Percentiles rank a stretch among this genome's conserved stretches.
phyloP scores from a whole-genome alignment of 2,797 vertebrate species.

The Pelochelys cantorii region DNA sequence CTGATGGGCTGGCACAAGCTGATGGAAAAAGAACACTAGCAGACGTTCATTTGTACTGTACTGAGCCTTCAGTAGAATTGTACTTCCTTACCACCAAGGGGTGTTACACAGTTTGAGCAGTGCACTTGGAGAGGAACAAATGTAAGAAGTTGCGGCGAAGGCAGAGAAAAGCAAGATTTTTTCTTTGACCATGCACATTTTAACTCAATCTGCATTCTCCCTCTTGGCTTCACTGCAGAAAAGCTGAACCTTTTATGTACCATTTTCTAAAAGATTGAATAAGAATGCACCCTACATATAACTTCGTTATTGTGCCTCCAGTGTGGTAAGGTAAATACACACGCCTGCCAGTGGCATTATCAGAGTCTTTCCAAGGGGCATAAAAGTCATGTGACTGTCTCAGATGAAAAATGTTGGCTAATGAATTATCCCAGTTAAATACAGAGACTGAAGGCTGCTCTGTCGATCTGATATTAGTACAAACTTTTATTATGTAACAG shows the following conservation, averaged over 20 bases:
- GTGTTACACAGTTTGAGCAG: conserved; percentile 47
- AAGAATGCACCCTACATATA: conserved; percentile 69
- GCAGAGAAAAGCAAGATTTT: conserved; percentile 26
- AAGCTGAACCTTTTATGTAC: conserved; percentile 59
- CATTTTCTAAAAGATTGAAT: conserved; percentile 69
- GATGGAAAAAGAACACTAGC: neutral
- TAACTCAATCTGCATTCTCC: conserved; percentile 1
- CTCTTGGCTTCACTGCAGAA: conserved; percentile 25
- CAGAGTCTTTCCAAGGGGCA: conserved; percentile 71
- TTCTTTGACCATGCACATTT: neutral
- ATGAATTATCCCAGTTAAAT: conserved; percentile 72
- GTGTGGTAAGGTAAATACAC: conserved; percentile 74
- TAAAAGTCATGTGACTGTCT: conserved; percentile 74
- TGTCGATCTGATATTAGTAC: conserved; percentile 64
- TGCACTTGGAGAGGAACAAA: neutral
- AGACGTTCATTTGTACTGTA: neutral
- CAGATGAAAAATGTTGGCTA: conserved; percentile 76
- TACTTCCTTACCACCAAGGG: conserved; percentile 51
- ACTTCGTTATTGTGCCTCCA: conserved; percentile 53
- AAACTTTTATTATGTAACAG: conserved; percentile 74
- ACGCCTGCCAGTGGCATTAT: conserved; percentile 69
- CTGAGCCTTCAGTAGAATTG: conserved; percentile 40
- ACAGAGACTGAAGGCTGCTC: conserved; percentile 73
- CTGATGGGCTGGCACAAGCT: neutral
- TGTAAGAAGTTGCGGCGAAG: conserved; percentile 30